Conservation (phyloP, 2,888 invertebrate genomes). For the Anoplius nigerrimus region DNA sequence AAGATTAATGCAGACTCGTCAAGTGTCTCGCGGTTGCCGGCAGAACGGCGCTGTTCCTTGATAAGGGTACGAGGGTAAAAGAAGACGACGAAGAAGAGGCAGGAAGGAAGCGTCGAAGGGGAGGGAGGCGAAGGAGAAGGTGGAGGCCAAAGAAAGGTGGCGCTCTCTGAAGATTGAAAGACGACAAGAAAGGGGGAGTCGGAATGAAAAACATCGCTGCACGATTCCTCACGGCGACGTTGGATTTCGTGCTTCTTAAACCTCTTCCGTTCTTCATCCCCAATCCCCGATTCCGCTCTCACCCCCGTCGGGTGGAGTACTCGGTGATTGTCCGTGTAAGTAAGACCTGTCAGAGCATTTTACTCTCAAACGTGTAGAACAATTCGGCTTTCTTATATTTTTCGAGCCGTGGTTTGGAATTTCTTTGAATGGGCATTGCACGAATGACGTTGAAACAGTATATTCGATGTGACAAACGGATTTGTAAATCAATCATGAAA, state of each 20-base stretch:
- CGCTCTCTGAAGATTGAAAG: slow-evolving; percentile 7
- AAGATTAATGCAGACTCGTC: slow-evolving; percentile 48
- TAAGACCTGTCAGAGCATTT: no score
- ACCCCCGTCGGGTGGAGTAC: no score
- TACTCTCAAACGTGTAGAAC: no score
- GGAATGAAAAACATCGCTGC: slow-evolving; percentile 10
- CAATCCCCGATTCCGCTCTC: no score
- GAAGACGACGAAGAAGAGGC: slow-evolving; percentile 8
- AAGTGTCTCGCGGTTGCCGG: slow-evolving; percentile 21
- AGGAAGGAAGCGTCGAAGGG: not conserved
- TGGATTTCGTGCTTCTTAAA: not conserved
- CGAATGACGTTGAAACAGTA: no score
- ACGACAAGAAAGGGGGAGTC: slow-evolving; percentile 1
- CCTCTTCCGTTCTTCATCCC: not conserved
- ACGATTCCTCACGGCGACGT: slow-evolving; percentile 1
- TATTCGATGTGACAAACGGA: no score
- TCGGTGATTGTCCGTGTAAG: no score
- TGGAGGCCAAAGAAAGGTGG: not conserved
- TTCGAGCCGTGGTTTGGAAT: no score
- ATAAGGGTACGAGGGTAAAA: slow-evolving; percentile 21
- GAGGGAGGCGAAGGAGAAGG: slow-evolving; percentile 8
- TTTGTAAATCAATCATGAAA: no score
- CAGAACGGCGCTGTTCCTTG: slow-evolving; percentile 23
- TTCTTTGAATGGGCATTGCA: no score
- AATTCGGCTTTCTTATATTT: no score